Evolutionary conservation across 2,797 vertebrate species (phyloP), one percentile per base, ranked within the genome.

Genomic region (Aselliscus stoliczkanus): DNA sequence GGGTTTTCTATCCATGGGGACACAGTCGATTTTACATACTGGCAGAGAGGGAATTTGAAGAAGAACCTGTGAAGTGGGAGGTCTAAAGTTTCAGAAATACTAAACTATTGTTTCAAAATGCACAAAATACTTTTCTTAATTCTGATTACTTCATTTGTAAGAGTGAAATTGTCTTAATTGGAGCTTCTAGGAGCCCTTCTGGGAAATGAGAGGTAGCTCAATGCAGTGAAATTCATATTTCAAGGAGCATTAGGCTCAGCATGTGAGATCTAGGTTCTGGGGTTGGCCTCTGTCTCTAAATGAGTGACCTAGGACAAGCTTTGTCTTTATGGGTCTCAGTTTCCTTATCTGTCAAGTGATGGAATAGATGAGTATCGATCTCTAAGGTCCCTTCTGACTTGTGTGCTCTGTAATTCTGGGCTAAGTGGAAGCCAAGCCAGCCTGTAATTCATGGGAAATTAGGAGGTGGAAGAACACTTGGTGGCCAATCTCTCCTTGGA

Each of bases 81-180:
- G 27, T 39, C 60, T 90, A 52, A 81, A 72, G 21, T 82, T 81
- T 15, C 60, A 82, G 87, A 93, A 94, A 90, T 69, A 31, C 47
- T 50, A 21, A 83, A 72, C 79, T 37, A 18, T 94, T 47, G 25
- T 52, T 95, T 96, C 64, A 92, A 76, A 72, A 79, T 39, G 27
- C 60, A 90, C 54, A 89, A 80, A 81, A 69, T 50, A 31, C 73
- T 79, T 67, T 60, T 91, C 76, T 96, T 85, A 88, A 83, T 90
- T 95, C 88, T 72, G 64, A 62, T 84, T 82, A 42, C 37, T 90
- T 97, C 90, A 58, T 44, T 76, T 77, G 25, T 80, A 64, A 70
- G 39, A 94, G 76, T 87, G 65, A 93, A 80, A 87, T 79, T 86
- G 81, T 37, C 85, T 92, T 87, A 92, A 92, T 31, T 82, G 79